Evolutionary conservation across 2,113 vertebrate species (phyloP).

Genomic region (Peromyscus californicus): DNA sequence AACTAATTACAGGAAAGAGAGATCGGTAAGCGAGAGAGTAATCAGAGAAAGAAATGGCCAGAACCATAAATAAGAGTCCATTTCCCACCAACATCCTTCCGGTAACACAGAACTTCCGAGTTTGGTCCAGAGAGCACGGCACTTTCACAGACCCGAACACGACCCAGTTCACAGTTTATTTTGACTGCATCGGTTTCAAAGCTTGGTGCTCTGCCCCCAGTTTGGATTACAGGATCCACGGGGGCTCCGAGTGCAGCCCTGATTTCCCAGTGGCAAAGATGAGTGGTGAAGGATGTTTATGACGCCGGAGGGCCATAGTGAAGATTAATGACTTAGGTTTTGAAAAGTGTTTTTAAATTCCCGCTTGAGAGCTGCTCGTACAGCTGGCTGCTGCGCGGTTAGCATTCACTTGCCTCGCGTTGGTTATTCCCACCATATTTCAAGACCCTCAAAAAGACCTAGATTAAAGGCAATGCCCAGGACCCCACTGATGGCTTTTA

Average conservation of each 20-base stretch:
- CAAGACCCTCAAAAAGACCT: slow-evolving; percentile 63
- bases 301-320: slow-evolving; percentile 41
- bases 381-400: slow-evolving; percentile 43
- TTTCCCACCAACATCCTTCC: background rate
- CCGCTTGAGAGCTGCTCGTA: slow-evolving; percentile 30
- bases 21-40: background rate
- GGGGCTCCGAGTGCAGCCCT: background rate
- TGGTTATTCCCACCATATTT: slow-evolving; percentile 60
- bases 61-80: background rate
- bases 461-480: slow-evolving; percentile 68
- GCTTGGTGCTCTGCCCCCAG: background rate
- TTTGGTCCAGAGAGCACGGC: background rate
- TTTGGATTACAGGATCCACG: background rate
- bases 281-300: slow-evolving; percentile 57
- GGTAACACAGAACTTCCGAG: background rate
- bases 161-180: no score
- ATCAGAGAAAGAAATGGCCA: slow-evolving; percentile 25
- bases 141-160: background rate
- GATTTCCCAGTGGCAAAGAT: slow-evolving; percentile 63
- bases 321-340: slow-evolving; percentile 76
- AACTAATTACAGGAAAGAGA: background rate
- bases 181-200: background rate
- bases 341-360: slow-evolving; percentile 71
- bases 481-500: slow-evolving; percentile 64
- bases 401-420: slow-evolving; percentile 62